Evolutionary conservation across 2,797 vertebrate species (phyloP).

Genomic region (Columba guinea): DNA sequence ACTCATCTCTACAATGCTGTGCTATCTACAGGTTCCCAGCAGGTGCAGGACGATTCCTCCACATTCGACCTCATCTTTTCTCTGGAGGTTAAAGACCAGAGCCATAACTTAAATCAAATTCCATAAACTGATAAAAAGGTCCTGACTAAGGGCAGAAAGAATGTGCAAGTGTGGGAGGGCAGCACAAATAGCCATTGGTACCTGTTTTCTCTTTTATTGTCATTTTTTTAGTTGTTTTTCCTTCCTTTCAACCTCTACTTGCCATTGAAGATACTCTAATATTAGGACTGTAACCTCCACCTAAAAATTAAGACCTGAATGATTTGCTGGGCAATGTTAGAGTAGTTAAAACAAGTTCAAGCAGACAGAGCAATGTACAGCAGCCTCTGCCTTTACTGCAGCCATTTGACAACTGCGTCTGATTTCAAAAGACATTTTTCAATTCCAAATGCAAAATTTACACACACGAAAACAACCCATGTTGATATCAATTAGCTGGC

Average conservation of each 20-base stretch:
- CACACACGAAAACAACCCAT: not conserved
- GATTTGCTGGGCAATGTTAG: not conserved
- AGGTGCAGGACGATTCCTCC: not conserved
- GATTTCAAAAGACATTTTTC: not conserved
- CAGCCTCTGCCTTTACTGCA: not conserved
- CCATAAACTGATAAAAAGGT: not conserved
- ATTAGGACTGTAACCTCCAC: too few species aligned
- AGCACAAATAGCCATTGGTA: not conserved
- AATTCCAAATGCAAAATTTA: not conserved
- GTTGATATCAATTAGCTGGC: not conserved
- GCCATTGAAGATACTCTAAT: not conserved
- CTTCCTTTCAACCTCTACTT: not conserved
- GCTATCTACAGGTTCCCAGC: not conserved
- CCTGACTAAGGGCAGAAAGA: not conserved
- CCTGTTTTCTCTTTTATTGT: not conserved
- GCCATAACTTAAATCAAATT: not conserved
- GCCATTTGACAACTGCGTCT: not conserved
- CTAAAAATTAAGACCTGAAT: not conserved
- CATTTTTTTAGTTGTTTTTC: not conserved
- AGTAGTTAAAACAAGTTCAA: not conserved
- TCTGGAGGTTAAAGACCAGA: not conserved
- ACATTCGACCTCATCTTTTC: not conserved
- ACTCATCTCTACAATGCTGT: not conserved
- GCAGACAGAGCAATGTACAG: not conserved
- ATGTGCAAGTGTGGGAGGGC: rapidly evolving